A percentile compares a stretch with the other conserved stretches of the same genome.
phyloP scores from a whole-genome alignment of 1,140 invertebrate genomes.

The Lordiphosa stackelbergi region DNA sequence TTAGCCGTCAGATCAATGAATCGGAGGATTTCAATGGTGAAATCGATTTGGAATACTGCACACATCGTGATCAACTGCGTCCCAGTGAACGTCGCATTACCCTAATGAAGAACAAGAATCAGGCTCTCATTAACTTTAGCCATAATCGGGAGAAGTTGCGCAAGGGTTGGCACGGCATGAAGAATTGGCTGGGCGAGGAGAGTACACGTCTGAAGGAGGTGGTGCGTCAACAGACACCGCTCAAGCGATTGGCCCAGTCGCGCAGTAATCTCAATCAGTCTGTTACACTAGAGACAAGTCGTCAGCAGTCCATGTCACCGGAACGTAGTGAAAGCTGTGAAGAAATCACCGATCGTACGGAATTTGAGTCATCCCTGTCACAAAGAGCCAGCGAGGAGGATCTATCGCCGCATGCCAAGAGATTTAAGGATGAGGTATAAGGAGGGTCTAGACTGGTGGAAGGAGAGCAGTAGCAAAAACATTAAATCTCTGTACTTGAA shows the following conservation, averaged over 20 bases:
- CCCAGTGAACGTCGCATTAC: constrained; percentile 72
- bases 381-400: constrained; percentile 60
- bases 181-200: constrained; percentile 79
- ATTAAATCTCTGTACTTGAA: no score
- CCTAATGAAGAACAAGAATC: constrained; percentile 72
- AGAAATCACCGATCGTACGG: constrained; percentile 53
- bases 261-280: constrained; percentile 57
- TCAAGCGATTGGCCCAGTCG: constrained; percentile 77
- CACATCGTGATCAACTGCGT: constrained; percentile 67
- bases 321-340: constrained; percentile 53
- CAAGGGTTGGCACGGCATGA: constrained; percentile 79
- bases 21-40: constrained; percentile 70
- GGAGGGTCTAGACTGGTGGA: constrained; percentile 3
- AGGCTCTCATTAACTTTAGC: constrained; percentile 65
- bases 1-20: constrained; percentile 72
- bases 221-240: constrained; percentile 77
- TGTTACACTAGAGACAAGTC: constrained; percentile 21
- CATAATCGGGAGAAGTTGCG: constrained; percentile 78
- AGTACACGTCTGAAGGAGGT: constrained; percentile 77
- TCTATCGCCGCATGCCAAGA: constrained; percentile 58
- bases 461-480: neutral
- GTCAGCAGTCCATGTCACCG: constrained; percentile 47
- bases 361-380: constrained; percentile 43
- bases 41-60: constrained; percentile 74
- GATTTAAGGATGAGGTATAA: constrained; percentile 68